These are phyloP conservation scores for Danaus melanippus DNA, from an alignment of 1,140 invertebrate genomes.

Conservation along the genomic window DNA sequence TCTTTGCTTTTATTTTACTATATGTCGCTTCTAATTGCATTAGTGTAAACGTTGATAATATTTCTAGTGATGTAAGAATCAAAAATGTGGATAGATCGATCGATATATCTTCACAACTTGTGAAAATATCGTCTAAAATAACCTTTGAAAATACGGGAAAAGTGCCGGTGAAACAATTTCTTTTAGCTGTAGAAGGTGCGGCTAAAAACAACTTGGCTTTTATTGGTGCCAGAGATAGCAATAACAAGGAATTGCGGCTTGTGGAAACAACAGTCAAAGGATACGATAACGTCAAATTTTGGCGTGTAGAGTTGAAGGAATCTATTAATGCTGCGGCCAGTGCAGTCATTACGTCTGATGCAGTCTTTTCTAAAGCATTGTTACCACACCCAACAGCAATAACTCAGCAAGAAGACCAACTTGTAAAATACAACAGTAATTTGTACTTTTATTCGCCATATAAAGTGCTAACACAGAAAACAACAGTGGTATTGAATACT, in stretches of 20 bases:
- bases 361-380: constrained; percentile 83
- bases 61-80: constrained; percentile 76
- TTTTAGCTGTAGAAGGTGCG: constrained; percentile 79
- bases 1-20: constrained; percentile 45
- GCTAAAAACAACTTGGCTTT: constrained; percentile 80
- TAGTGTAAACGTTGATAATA: constrained; percentile 45
- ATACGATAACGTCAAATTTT: constrained; percentile 72
- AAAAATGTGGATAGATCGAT: constrained; percentile 89
- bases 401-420: constrained; percentile 93
- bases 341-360: constrained; percentile 79
- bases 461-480: constrained; percentile 83
- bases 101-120: constrained; percentile 90
- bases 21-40: constrained; percentile 35
- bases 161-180: constrained; percentile 78
- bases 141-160: constrained; percentile 87
- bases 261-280: constrained; percentile 71
- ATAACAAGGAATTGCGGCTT: constrained; percentile 76
- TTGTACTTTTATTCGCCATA: constrained; percentile 91
- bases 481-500: constrained; percentile 83
- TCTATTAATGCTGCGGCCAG: constrained; percentile 74
- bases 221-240: constrained; percentile 79
- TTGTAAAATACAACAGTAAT: constrained; percentile 90
- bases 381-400: constrained; percentile 89
- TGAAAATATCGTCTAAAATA: constrained; percentile 85
- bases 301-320: constrained; percentile 76